These are phyloP conservation scores for Equus quagga DNA, from an alignment of 2,113 vertebrate species.

Conservation along the genomic window DNA sequence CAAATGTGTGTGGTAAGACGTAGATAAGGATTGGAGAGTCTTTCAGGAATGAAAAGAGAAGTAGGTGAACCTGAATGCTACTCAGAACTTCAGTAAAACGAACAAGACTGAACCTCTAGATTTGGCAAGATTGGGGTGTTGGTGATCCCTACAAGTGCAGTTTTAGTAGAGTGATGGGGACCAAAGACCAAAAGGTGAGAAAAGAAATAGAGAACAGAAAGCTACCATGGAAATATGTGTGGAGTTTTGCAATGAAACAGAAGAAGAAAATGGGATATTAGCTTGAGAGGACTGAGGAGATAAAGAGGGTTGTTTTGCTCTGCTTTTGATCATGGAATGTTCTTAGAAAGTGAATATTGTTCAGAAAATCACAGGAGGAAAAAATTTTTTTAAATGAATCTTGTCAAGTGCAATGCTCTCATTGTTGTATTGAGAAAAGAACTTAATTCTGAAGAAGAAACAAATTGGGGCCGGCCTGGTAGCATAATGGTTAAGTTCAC, in stretches of 20 bases:
- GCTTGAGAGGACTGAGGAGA: not conserved
- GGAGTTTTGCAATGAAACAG: not conserved
- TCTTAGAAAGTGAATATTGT: not conserved
- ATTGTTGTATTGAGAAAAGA: not conserved
- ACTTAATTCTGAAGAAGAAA: not conserved
- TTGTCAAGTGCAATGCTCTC: not conserved
- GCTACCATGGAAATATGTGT: not conserved
- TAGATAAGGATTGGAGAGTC: rapidly evolving
- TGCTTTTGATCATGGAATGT: not conserved
- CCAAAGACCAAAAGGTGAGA: not conserved
- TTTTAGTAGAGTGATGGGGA: not conserved
- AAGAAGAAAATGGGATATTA: not conserved
- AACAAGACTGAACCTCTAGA: not conserved
- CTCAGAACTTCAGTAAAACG: not conserved
- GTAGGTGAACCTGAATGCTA: not conserved
- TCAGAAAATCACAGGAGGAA: not conserved
- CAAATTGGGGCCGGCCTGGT: not conserved
- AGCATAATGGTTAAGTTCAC: no score
- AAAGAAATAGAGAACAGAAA: not conserved
- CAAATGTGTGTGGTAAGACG: not conserved
- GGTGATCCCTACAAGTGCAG: not conserved
- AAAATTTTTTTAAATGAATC: not conserved
- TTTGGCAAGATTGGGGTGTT: not conserved
- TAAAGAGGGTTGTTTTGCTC: not conserved
- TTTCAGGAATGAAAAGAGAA: not conserved